A percentile compares a stretch with the other conserved stretches of the same genome.
Conservation (phyloP, 1,140 invertebrate species). For the Achatina immaculata region DNA sequence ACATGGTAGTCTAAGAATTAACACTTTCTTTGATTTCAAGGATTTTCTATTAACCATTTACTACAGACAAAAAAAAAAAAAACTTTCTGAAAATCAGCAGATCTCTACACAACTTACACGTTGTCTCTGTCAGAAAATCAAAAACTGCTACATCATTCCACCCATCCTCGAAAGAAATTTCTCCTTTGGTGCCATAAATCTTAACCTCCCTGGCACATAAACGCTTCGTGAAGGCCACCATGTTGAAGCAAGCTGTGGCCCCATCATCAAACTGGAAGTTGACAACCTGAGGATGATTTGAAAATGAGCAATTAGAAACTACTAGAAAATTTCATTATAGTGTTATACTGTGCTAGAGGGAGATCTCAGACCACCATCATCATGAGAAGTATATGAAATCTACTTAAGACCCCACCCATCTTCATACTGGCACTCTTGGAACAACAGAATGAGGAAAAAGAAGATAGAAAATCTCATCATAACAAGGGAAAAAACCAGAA, state of each 20-base stretch:
- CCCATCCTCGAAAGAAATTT: slow-evolving; percentile 49
- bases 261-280: slow-evolving; percentile 73
- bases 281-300: slow-evolving; percentile 62
- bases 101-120: slow-evolving; percentile 52
- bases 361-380: not conserved
- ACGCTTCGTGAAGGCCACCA: slow-evolving; percentile 72
- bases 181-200: slow-evolving; percentile 68
- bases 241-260: slow-evolving; percentile 70
- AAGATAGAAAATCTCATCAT: too few relatives aligned
- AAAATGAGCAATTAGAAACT: not conserved
- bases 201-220: slow-evolving; percentile 67
- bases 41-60: too few relatives aligned
- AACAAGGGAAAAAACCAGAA: too few relatives aligned
- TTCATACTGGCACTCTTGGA: too few relatives aligned
- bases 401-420: too few relatives aligned
- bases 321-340: not conserved
- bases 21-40: too few relatives aligned
- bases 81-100: too few relatives aligned
- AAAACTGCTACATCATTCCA: slow-evolving; percentile 43
- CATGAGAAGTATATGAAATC: too few relatives aligned
- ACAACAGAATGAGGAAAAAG: too few relatives aligned
- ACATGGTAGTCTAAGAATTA: too few relatives aligned
- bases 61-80: too few relatives aligned
- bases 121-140: slow-evolving; percentile 57
- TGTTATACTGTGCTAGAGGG: not conserved